Evolutionary conservation across 2,797 vertebrate species (phyloP).

Genomic region (Microchirus variegatus): DNA sequence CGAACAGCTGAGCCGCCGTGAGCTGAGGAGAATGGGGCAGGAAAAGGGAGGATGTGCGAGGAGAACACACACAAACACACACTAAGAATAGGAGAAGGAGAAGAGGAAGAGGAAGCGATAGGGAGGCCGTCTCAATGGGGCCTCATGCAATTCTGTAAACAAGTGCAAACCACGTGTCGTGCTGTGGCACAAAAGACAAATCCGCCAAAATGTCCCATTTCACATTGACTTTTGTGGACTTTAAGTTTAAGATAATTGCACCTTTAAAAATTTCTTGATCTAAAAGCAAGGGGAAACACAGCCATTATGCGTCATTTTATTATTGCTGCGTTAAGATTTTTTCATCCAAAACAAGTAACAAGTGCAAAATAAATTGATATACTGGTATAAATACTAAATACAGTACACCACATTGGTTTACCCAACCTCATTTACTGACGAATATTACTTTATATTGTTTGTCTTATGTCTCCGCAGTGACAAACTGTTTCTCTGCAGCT

Average conservation of each 20-base stretch:
- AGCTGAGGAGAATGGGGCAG: constrained; percentile 55
- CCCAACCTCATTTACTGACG: no score
- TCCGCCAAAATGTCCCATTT: constrained; percentile 11
- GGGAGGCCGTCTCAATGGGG: constrained; percentile 54
- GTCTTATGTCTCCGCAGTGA: no score
- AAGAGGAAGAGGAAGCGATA: constrained; percentile 69
- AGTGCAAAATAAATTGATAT: no score
- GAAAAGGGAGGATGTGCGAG: constrained; percentile 65
- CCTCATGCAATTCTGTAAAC: constrained; percentile 60
- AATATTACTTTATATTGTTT: no score
- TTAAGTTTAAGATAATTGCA: background rate
- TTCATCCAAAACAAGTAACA: no score
- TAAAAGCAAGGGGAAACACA: no score
- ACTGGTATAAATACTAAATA: no score
- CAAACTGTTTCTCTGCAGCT: no score
- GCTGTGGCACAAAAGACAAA: constrained; percentile 37
- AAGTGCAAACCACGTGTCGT: constrained; percentile 46
- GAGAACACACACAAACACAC: constrained; percentile 45
- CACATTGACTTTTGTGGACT: background rate
- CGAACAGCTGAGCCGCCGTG: constrained; percentile 7
- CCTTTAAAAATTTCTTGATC: no score
- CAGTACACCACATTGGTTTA: no score
- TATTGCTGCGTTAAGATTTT: no score
- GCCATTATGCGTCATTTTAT: no score
- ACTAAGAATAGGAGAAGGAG: constrained; percentile 62